These are phyloP conservation scores for Phytoseiulus persimilis DNA, from an alignment of 2,888 invertebrate genomes.

Conservation along the genomic window DNA sequence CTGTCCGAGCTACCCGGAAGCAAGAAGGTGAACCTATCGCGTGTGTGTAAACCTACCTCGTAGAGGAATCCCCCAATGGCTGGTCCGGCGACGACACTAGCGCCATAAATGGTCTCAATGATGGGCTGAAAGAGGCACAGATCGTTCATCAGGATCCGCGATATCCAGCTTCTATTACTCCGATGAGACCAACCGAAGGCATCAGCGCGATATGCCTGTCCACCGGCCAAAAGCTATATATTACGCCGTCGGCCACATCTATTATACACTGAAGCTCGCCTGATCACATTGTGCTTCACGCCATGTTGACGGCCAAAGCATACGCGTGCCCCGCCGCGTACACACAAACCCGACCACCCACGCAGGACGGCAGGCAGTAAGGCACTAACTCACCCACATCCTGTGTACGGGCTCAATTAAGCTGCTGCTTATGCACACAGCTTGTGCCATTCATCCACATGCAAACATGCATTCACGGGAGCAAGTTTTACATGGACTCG, in stretches of 20 bases:
- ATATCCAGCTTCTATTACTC: not conserved
- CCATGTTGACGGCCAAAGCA: not conserved
- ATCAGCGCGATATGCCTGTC: not conserved
- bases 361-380: not conserved
- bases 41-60: not conserved
- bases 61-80: constrained; percentile 35
- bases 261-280: not conserved
- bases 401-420: not conserved
- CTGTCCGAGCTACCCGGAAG: too few relatives aligned
- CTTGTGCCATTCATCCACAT: not conserved
- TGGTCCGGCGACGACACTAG: constrained; percentile 34
- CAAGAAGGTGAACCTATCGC: not conserved
- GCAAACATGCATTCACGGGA: not conserved
- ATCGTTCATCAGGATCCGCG: not conserved
- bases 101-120: constrained; percentile 35
- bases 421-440: not conserved
- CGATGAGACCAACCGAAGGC: not conserved
- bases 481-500: not conserved
- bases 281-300: not conserved
- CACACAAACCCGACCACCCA: too few relatives aligned
- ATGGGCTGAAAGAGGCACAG: constrained; percentile 23
- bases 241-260: not conserved
- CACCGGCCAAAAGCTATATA: not conserved
- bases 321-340: too few relatives aligned
- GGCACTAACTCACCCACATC: not conserved